Evolutionary conservation across 30 jellyfish, hydroid and myxozoan species (phyloP), one percentile per base, ranked within the genome.

Genomic region (Hydractinia symbiolongicarpus): DNA sequence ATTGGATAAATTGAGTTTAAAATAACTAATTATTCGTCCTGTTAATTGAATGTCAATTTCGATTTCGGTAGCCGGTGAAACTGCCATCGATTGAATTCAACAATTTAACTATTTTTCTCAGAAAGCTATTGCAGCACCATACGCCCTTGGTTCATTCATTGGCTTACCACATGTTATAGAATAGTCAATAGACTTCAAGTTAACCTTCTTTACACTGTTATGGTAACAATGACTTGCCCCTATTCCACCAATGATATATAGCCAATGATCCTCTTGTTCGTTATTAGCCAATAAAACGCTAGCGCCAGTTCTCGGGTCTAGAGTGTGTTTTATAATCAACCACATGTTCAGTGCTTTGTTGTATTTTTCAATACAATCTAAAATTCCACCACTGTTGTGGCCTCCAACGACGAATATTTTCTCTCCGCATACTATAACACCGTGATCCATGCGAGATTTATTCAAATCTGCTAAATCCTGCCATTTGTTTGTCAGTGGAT

Each of bases 101-200:
- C 44, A 30, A 30, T 30, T 30, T 30, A 30, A 30, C 44, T 2
- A 30, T 64, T 64, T 13, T n/a, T 58, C 15, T 64, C 17, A 64
- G 1, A 64, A 13, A n/a, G 74, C 74, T 6, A 51, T 51, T 6
- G 40, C 40, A 7, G 52, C 74, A n/a, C 74, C 74, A 51, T 64
- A 64, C 19, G 74, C 74, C 40, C 74, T 64, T 13, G 74, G 74
- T 64, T 64, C 74, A n/a, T n/a, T 64, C 74, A 64, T 64, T 7
- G 74, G 40, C 16, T 64, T 64, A 1, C 74, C 74, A 13, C 40
- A 51, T 51, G 74, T 6, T 64, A 64, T 64, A 7, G 74, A n/a
- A 51, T 64, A 64, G 4, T 64, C 74, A 51, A 64, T 64, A 44
- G 74, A 64, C 40, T 64, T 64, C 8, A 64, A 13, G 17, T 64